phyloP scores from a whole-genome alignment of 2,113 vertebrate species.

The Petaurus breviceps region DNA sequence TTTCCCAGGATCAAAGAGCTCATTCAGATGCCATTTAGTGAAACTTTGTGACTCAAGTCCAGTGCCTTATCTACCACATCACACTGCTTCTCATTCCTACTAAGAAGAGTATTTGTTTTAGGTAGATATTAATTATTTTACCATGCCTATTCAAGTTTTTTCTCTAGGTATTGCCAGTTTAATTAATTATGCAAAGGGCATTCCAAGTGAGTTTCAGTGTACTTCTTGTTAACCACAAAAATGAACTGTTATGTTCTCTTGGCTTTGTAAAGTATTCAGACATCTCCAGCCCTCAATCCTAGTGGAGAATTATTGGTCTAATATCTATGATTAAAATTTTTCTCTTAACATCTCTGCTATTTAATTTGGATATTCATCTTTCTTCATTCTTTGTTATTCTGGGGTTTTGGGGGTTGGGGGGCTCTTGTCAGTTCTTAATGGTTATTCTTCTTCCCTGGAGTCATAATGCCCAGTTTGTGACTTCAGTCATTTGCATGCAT shows the following conservation, averaged over 20 bases:
- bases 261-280: not conserved
- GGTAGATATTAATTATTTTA: constrained; percentile 12
- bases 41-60: not conserved
- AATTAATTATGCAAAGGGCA: constrained; percentile 28
- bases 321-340: constrained; percentile 59
- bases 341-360: constrained; percentile 15
- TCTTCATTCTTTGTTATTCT: constrained; percentile 45
- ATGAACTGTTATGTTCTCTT: constrained; percentile 30
- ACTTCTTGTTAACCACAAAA: constrained; percentile 55
- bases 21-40: too few species aligned
- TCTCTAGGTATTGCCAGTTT: constrained; percentile 12
- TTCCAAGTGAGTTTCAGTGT: not conserved
- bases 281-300: constrained; percentile 8
- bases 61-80: not conserved
- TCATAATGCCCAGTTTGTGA: constrained; percentile 50
- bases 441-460: constrained; percentile 61
- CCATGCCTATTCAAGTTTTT: not conserved
- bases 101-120: constrained; percentile 41
- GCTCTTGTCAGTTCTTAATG: constrained; percentile 49
- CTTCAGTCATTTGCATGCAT: constrained; percentile 46
- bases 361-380: constrained; percentile 39
- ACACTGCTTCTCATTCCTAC: constrained; percentile 26
- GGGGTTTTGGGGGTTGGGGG: constrained; percentile 41
- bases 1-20: not conserved
- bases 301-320: constrained; percentile 11